A percentile compares a stretch with the other conserved stretches of the same genome.
Evolutionary conservation across 2,113 vertebrate species (phyloP).

Genomic region (Geothlypis trichas): DNA sequence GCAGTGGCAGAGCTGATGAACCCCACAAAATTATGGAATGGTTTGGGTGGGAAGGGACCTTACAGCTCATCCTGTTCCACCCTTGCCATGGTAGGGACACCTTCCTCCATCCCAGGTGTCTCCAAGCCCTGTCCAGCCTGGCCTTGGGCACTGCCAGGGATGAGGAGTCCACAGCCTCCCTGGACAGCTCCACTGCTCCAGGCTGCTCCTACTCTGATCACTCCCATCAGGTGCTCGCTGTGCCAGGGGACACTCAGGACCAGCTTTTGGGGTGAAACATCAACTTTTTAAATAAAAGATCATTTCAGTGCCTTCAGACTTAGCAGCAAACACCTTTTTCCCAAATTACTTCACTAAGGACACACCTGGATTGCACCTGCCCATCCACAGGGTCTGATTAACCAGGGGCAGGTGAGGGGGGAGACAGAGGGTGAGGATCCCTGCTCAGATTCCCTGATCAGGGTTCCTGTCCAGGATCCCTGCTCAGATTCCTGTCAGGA

Average conservation of each 20-base stretch:
- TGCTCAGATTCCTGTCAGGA: fast-evolving
- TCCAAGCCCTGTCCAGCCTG: fast-evolving
- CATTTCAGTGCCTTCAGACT: background rate
- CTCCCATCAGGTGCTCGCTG: fast-evolving
- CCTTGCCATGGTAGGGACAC: background rate
- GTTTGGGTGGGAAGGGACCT: background rate
- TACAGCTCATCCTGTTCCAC: background rate
- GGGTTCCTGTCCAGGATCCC: fast-evolving
- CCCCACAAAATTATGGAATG: background rate
- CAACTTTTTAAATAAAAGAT: fast-evolving
- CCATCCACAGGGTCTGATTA: background rate
- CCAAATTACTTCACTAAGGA: background rate
- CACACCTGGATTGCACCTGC: background rate
- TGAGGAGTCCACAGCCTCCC: background rate
- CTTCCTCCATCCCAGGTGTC: fast-evolving
- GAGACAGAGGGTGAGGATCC: background rate
- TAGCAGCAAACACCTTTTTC: background rate
- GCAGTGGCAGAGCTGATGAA: fast-evolving
- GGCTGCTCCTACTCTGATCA: background rate
- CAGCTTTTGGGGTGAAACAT: background rate
- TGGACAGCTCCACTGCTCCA: fast-evolving
- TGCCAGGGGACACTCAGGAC: fast-evolving
- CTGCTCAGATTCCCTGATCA: background rate
- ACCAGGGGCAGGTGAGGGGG: fast-evolving
- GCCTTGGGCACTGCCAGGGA: background rate